phyloP scores from a whole-genome alignment of 2,113 vertebrate species.

The Osmerus mordax region DNA sequence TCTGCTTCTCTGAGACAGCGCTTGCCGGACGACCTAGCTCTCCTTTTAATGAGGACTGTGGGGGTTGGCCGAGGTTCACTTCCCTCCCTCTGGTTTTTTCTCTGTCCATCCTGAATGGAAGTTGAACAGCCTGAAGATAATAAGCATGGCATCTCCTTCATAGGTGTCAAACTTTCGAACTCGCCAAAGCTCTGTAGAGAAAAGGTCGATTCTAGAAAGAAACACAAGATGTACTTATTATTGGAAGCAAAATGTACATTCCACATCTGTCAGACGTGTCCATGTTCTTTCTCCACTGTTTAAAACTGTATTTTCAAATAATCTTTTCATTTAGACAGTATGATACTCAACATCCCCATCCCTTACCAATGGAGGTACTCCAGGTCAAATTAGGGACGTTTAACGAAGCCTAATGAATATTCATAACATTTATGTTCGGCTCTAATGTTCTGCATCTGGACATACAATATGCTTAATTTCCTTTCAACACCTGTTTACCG shows the following conservation, averaged over 20 bases:
- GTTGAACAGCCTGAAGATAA: background rate
- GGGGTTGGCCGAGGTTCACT: background rate
- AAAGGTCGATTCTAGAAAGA: too few relatives aligned
- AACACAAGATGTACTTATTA: too few relatives aligned
- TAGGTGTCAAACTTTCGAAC: too few relatives aligned
- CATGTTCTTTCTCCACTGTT: too few relatives aligned
- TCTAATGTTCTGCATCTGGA: background rate
- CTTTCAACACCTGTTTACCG: background rate
- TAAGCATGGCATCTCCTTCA: too few relatives aligned
- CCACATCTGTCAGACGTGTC: too few relatives aligned
- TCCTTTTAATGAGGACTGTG: background rate
- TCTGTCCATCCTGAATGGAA: background rate
- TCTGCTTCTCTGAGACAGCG: background rate
- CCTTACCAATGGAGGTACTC: too few relatives aligned
- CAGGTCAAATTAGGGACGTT: background rate
- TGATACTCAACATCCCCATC: too few relatives aligned
- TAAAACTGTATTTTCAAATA: too few relatives aligned
- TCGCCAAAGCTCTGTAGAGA: too few relatives aligned
- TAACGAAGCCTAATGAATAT: background rate
- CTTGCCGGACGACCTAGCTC: background rate
- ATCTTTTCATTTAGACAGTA: too few relatives aligned
- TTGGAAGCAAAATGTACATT: too few relatives aligned
- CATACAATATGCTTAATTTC: background rate
- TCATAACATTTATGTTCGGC: background rate
- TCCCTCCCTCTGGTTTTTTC: background rate